Conservation (phyloP, 1,140 invertebrate species). For the Orchesella cincta region DNA sequence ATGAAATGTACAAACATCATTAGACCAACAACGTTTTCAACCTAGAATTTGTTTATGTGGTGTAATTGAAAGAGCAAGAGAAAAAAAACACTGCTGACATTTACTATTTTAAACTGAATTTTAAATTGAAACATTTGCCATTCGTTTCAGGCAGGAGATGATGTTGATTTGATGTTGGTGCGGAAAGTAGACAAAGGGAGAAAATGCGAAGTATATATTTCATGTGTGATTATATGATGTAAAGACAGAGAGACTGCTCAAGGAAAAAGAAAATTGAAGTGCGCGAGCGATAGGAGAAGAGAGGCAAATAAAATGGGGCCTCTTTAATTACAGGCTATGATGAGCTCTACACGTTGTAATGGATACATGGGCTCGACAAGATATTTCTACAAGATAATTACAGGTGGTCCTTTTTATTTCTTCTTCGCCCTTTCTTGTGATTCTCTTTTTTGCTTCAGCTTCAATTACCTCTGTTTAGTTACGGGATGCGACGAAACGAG, state of each 20-base stretch:
- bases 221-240: constrained; percentile 23
- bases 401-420: constrained; percentile 40
- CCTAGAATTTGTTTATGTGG: too few relatives aligned
- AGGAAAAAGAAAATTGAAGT: constrained; percentile 23
- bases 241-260: constrained; percentile 5
- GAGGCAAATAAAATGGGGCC: constrained; percentile 38
- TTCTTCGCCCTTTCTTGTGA: constrained; percentile 25
- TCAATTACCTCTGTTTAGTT: constrained; percentile 26
- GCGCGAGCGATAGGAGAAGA: not conserved
- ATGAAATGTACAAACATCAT: too few relatives aligned
- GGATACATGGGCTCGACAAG: constrained; percentile 47
- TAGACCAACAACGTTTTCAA: too few relatives aligned
- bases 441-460: constrained; percentile 4
- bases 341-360: constrained; percentile 43
- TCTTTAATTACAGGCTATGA: constrained; percentile 46
- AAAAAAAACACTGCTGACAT: too few relatives aligned
- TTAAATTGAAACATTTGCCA: too few relatives aligned
- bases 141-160: too few relatives aligned
- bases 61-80: too few relatives aligned
- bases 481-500: constrained; percentile 15
- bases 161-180: too few relatives aligned
- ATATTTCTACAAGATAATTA: constrained; percentile 50
- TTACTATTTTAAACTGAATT: too few relatives aligned
- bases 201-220: constrained; percentile 10
- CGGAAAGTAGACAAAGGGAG: constrained; percentile 7